Evolutionary conservation across 2,113 vertebrate species (phyloP), one percentile per base, ranked within the genome.

Genomic region (Columba janthina): DNA sequence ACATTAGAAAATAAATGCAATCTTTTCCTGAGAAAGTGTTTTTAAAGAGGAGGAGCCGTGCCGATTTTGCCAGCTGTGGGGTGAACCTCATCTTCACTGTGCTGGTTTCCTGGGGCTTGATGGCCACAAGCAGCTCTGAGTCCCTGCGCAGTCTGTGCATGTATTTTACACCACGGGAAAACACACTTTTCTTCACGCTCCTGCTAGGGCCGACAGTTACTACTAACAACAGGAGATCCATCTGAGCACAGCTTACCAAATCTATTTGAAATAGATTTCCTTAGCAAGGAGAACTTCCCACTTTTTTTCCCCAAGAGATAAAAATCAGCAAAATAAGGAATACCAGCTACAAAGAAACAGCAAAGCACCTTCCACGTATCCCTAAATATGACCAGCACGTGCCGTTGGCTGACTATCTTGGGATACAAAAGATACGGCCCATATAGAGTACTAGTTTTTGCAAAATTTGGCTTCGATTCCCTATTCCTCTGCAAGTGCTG

Each of bases 1-100:
- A 0, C 6, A 0, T 44, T 17, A 61, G 21, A 20, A 51, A 21
- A 11, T 15, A 65, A 74, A 51, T 2, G 8, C 8, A 7, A 24
- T 19, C 2, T 42, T 42, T n/a, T 66, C n/a, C 24, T 20, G 13
- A 91, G 28, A 21, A 85, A 34, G 40, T 8, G 9, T 7, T 32
- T 71, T 72, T n/a, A 31, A 82, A 93, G 24, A 50, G 62, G 61
- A 54, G 26, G 29, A 88, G 72, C 13, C 11, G 8, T 21, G 40
- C 7, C 6, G 5, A 15, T 54, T 42, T 12, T 71, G 62, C 28
- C 42, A 72, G 26, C 8, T 40, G 4, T 2, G 12, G 54, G 15
- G 15, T 40, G 36, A 22, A 25, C 28, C 66, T 10, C 22, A 13
- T 3, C 65, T 44, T 15, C 24, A 21, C 8, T 1, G 2, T 16